Percentiles rank a stretch among this genome's conserved stretches.
Evolutionary conservation across 2,797 vertebrate species (phyloP).

Genomic region (Serranus cabrilla): DNA sequence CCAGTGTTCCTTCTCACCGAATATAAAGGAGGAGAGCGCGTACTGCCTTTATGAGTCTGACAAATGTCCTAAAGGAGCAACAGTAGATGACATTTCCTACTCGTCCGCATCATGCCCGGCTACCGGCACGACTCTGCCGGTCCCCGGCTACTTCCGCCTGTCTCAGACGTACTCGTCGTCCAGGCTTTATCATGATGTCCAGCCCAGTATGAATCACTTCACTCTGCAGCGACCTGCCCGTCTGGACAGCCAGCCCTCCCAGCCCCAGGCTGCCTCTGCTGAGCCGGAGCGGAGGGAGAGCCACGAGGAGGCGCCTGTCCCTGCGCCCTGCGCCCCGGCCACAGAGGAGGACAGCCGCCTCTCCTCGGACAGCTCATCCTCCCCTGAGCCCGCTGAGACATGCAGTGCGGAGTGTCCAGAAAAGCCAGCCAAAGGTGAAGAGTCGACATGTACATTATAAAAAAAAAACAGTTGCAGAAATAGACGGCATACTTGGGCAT

Average conservation of each 20-base stretch:
- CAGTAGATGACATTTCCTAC: conserved; percentile 89
- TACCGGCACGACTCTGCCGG: conserved; percentile 89
- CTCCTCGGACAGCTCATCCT: conserved; percentile 92
- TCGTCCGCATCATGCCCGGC: conserved; percentile 87
- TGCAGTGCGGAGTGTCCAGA: conserved; percentile 89
- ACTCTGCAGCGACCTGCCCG: conserved; percentile 87
- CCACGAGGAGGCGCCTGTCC: conserved; percentile 87
- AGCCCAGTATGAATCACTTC: conserved; percentile 88
- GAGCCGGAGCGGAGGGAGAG: conserved; percentile 88
- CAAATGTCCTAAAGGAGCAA: conserved; percentile 93
- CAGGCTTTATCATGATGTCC: conserved; percentile 89
- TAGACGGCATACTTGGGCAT: not conserved
- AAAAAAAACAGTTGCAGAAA: conserved; percentile 7
- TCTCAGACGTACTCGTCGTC: conserved; percentile 94
- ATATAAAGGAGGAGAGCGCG: conserved; percentile 96
- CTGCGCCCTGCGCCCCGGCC: conserved; percentile 83
- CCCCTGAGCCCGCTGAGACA: conserved; percentile 91
- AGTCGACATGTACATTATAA: not conserved
- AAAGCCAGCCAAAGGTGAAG: conserved; percentile 94
- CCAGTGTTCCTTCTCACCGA: conserved; percentile 94
- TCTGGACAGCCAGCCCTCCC: conserved; percentile 86
- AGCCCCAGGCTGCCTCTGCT: conserved; percentile 81
- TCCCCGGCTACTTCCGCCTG: conserved; percentile 97
- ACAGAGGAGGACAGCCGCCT: conserved; percentile 91
- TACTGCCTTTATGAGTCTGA: conserved; percentile 97